Evolutionary conservation across 2,797 vertebrate species (phyloP).

Genomic region (Pipistrellus nathusii): DNA sequence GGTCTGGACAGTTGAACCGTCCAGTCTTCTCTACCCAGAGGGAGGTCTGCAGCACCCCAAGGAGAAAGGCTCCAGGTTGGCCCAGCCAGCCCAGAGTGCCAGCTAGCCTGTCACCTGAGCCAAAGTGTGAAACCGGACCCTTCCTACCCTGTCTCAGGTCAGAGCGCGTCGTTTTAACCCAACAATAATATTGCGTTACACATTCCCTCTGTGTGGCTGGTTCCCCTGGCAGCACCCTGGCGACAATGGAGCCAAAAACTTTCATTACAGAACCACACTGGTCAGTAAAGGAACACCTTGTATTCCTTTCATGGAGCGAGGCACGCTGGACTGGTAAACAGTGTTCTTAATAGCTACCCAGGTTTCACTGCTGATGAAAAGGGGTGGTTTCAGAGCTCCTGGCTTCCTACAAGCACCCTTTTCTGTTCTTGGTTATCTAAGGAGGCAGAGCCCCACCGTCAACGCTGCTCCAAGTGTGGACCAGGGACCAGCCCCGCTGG

Average conservation of each 20-base stretch:
- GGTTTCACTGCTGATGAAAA: not conserved
- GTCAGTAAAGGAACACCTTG: not conserved
- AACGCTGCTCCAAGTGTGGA: not conserved
- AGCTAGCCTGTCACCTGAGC: not conserved
- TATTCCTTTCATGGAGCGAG: not conserved
- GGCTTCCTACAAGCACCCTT: not conserved
- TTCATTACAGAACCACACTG: slow-evolving; percentile 32
- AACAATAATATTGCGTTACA: slow-evolving; percentile 45
- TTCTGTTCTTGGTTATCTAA: not conserved
- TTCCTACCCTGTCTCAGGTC: not conserved
- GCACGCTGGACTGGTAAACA: not conserved
- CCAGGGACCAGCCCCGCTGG: rapidly evolving
- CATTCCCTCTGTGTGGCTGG: not conserved
- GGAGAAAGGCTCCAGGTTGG: not conserved
- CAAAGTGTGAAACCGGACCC: not conserved
- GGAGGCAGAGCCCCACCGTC: not conserved
- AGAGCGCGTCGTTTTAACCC: not conserved
- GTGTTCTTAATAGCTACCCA: not conserved
- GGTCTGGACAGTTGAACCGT: not conserved
- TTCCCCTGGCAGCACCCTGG: slow-evolving; percentile 1
- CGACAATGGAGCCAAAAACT: slow-evolving; percentile 14
- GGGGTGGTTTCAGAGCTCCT: not conserved
- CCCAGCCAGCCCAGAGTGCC: not conserved
- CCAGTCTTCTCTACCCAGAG: not conserved
- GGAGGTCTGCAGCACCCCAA: not conserved